Evolutionary conservation across 2,113 vertebrate species (phyloP).

Genomic region (Gorilla gorilla): DNA sequence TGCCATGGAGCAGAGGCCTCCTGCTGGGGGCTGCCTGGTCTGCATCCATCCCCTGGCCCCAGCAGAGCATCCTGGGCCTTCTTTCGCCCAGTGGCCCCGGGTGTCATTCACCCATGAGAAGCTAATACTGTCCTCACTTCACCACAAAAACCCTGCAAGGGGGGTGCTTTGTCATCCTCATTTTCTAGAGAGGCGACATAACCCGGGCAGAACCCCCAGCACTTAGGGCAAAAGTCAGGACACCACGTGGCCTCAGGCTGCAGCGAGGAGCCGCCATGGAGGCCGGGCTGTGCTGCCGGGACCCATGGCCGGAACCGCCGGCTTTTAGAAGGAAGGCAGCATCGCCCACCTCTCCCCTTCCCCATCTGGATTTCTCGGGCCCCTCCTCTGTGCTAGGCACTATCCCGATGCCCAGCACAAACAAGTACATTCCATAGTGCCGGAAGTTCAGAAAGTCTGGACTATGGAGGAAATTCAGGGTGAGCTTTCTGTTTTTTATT

Average conservation of each 20-base stretch:
- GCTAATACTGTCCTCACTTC: not conserved
- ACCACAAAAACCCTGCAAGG: accelerated
- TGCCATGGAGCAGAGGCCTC: not conserved
- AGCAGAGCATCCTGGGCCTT: not conserved
- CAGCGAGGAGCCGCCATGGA: accelerated
- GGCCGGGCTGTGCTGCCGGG: accelerated
- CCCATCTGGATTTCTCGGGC: accelerated
- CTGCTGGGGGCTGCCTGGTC: accelerated
- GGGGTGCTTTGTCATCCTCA: no score
- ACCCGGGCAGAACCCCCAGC: accelerated
- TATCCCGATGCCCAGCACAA: no score
- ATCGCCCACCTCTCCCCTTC: accelerated
- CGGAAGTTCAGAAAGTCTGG: accelerated
- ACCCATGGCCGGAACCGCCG: accelerated
- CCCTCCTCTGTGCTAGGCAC: not conserved
- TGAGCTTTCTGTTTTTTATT: not conserved
- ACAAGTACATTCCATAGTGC: accelerated
- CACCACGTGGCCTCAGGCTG: not conserved
- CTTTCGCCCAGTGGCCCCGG: no score
- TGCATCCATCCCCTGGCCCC: accelerated
- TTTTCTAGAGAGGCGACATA: not conserved
- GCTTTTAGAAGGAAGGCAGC: not conserved
- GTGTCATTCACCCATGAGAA: accelerated
- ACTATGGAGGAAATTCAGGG: accelerated
- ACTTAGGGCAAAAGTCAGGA: not conserved